Percentiles rank a stretch among this genome's conserved stretches.
phyloP scores from a whole-genome alignment of 2,797 vertebrate species.

The Morelia viridis region DNA sequence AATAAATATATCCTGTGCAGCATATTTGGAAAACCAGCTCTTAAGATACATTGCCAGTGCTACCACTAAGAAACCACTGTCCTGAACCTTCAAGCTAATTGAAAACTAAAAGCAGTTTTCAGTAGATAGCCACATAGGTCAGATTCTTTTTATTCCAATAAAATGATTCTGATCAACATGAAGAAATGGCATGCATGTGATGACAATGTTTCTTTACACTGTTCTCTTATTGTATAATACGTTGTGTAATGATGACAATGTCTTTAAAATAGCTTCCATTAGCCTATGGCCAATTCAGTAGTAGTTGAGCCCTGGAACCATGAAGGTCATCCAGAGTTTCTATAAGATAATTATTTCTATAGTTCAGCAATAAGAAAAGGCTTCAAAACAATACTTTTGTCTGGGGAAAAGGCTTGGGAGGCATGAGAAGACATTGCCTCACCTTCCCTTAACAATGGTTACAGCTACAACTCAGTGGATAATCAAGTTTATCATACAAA shows the following conservation, averaged over 20 bases:
- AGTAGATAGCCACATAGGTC: background rate
- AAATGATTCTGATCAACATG: background rate
- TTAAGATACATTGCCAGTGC: background rate
- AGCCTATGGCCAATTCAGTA: background rate
- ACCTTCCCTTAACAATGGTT: background rate
- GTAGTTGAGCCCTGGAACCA: background rate
- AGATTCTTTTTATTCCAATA: background rate
- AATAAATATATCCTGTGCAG: background rate
- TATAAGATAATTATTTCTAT: background rate
- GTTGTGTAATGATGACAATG: background rate
- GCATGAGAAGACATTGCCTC: background rate
- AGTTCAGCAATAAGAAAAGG: background rate
- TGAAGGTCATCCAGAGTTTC: background rate
- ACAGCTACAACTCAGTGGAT: background rate
- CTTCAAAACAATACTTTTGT: background rate
- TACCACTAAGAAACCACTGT: background rate
- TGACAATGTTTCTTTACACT: background rate
- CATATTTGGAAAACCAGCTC: background rate
- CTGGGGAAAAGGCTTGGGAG: background rate
- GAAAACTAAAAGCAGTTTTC: background rate
- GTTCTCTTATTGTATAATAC: background rate
- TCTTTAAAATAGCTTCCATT: background rate
- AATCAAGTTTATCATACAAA: background rate
- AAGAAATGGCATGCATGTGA: background rate
- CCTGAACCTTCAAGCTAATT: background rate